phyloP scores from a whole-genome alignment of 2,113 vertebrate genomes.

The Elanoides forficatus region DNA sequence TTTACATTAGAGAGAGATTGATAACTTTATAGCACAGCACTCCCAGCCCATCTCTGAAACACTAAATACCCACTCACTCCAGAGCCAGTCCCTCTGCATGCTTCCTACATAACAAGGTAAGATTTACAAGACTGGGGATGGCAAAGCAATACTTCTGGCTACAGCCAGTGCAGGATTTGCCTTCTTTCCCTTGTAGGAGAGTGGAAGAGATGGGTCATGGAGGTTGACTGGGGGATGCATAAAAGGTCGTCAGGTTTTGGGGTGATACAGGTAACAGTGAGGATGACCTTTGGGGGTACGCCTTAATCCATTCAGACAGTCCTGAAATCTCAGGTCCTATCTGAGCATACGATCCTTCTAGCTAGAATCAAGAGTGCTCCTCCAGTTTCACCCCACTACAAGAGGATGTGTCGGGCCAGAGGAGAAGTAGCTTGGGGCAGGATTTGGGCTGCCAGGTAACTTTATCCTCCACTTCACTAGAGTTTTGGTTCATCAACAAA shows the following conservation, averaged over 20 bases:
- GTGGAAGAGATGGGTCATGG: not conserved
- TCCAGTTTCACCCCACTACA: not conserved
- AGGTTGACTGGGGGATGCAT: not conserved
- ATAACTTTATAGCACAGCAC: not conserved
- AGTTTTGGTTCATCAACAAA: not conserved
- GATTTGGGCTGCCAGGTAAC: not conserved
- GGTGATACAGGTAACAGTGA: not conserved
- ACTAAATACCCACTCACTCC: not conserved
- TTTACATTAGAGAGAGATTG: not conserved
- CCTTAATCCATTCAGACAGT: not conserved
- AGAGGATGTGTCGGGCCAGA: not conserved
- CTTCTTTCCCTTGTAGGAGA: not conserved
- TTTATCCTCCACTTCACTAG: not conserved
- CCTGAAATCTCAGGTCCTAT: not conserved
- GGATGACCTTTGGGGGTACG: not conserved
- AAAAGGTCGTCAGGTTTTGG: not conserved
- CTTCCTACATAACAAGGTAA: not conserved
- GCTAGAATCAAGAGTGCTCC: not conserved
- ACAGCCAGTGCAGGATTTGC: not conserved
- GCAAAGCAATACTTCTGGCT: not conserved
- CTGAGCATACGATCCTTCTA: fast-evolving
- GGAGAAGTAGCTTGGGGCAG: not conserved
- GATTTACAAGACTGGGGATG: not conserved
- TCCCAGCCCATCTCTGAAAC: not conserved
- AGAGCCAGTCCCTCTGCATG: not conserved